These are phyloP conservation scores for Platanista minor DNA, from an alignment of 2,113 vertebrate species.

Conservation along the genomic window DNA sequence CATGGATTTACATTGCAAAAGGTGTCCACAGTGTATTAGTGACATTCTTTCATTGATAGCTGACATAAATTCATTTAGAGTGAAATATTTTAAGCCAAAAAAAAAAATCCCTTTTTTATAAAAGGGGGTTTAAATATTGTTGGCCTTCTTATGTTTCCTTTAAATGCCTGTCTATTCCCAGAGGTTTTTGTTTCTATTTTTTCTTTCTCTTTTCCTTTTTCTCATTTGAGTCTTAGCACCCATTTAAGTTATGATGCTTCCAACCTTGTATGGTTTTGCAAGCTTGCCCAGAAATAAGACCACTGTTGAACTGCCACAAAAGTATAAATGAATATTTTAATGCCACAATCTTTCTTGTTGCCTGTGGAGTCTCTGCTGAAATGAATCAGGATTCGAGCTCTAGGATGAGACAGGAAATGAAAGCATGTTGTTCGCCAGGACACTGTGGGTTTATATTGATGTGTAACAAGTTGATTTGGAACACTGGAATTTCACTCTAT, in stretches of 20 bases:
- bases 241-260: constrained; percentile 71
- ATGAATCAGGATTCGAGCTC: constrained; percentile 54
- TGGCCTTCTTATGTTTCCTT: constrained; percentile 67
- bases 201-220: not conserved
- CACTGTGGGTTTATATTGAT: constrained; percentile 76
- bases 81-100: constrained; percentile 79
- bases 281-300: constrained; percentile 77
- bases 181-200: constrained; percentile 20
- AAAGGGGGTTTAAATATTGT: constrained; percentile 73
- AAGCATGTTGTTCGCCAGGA: constrained; percentile 77
- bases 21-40: constrained; percentile 84
- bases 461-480: constrained; percentile 80
- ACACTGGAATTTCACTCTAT: constrained; percentile 84
- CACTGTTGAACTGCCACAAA: constrained; percentile 72
- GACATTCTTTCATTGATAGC: constrained; percentile 84
- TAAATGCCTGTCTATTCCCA: constrained; percentile 69
- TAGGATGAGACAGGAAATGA: constrained; percentile 68
- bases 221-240: constrained; percentile 64
- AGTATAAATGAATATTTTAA: constrained; percentile 53
- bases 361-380: constrained; percentile 78
- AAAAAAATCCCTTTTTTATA: constrained; percentile 70
- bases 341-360: constrained; percentile 72
- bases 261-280: constrained; percentile 73
- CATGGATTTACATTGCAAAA: constrained; percentile 85
- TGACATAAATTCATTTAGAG: constrained; percentile 78